phyloP scores from a whole-genome alignment of 2,888 invertebrate species.

The Nebria salina region DNA sequence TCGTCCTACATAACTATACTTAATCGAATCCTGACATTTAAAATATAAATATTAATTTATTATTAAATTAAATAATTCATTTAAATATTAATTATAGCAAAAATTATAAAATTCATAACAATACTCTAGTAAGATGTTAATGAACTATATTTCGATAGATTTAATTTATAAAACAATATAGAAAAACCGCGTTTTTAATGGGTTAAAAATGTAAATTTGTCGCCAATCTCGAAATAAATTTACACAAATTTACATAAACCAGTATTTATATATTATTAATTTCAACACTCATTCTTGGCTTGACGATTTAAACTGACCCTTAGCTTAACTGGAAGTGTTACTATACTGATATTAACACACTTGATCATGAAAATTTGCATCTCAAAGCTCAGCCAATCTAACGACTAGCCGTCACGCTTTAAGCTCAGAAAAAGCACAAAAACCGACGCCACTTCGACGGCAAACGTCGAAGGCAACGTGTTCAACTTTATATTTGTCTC shows the following conservation, averaged over 20 bases:
- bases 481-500: not conserved
- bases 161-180: too few relatives aligned
- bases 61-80: too few relatives aligned
- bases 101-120: too few relatives aligned
- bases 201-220: too few relatives aligned
- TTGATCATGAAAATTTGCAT: conserved; percentile 53
- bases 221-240: too few relatives aligned
- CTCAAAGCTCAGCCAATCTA: conserved; percentile 53
- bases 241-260: not conserved
- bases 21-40: too few relatives aligned
- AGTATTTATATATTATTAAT: not conserved
- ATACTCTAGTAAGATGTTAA: too few relatives aligned
- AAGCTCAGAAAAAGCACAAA: conserved; percentile 46
- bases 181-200: too few relatives aligned
- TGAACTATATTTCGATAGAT: too few relatives aligned
- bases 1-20: too few relatives aligned
- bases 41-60: too few relatives aligned
- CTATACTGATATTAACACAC: not conserved
- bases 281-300: not conserved
- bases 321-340: not conserved
- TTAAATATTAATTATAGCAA: too few relatives aligned
- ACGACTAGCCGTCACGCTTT: conserved; percentile 55
- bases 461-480: not conserved
- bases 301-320: not conserved
- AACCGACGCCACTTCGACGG: conserved; percentile 12